A percentile compares a stretch with the other conserved stretches of the same genome.
Evolutionary conservation across 1,140 invertebrate species (phyloP).

Genomic region (Doryteuthis pealeii): DNA sequence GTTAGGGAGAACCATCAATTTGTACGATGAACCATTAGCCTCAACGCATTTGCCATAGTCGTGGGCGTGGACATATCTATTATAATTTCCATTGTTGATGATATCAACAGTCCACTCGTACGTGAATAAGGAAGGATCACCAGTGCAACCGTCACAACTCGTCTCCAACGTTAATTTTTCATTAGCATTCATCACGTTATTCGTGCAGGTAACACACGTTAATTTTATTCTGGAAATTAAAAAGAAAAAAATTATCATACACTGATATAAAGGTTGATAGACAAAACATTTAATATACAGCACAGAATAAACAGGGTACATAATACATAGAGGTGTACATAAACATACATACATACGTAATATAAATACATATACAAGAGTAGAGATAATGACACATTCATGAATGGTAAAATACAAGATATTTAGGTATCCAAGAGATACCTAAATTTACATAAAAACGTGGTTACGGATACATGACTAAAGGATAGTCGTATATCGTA

Average conservation of each 20-base stretch:
- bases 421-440: too few species aligned
- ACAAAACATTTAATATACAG: too few species aligned
- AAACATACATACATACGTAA: too few species aligned
- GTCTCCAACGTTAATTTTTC: constrained; percentile 25
- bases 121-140: neutral
- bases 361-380: too few species aligned
- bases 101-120: constrained; percentile 25
- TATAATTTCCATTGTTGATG: neutral
- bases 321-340: too few species aligned
- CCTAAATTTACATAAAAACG: too few species aligned
- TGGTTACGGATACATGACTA: too few species aligned
- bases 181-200: constrained; percentile 25
- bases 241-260: neutral
- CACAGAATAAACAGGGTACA: too few species aligned
- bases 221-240: constrained; percentile 20
- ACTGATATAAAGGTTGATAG: too few species aligned
- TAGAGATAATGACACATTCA: too few species aligned
- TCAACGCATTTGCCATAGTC: constrained; percentile 21
- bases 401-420: too few species aligned
- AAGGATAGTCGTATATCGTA: too few species aligned
- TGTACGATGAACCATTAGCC: constrained; percentile 26
- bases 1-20: neutral
- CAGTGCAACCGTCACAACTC: constrained; percentile 12
- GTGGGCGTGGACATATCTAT: neutral
- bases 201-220: constrained; percentile 20